A percentile compares a stretch with the other conserved stretches of the same genome.
Conservation (phyloP, 2,888 invertebrate species). For the Congeria kusceri region DNA sequence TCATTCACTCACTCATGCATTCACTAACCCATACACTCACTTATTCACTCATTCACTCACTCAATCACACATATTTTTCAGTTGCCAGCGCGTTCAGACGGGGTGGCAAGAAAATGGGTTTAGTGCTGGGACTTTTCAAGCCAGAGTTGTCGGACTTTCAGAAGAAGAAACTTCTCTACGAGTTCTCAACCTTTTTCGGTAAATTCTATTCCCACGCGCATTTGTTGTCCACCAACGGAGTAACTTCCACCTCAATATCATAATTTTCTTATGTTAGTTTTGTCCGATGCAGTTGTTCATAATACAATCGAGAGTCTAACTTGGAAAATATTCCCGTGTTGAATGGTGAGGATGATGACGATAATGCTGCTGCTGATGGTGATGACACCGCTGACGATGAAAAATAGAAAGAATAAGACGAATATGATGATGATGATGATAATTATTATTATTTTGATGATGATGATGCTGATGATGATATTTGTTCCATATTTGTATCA, state of each 20-base stretch:
- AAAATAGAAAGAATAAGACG: too few species aligned
- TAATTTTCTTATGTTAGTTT: neutral
- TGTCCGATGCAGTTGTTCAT: neutral
- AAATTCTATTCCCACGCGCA: constrained; percentile 34
- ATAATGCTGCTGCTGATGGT: too few species aligned
- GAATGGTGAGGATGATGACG: too few species aligned
- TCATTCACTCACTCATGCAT: neutral
- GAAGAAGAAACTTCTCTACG: constrained; percentile 79
- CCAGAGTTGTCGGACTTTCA: constrained; percentile 78
- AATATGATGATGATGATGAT: too few species aligned
- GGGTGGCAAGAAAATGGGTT: constrained; percentile 47
- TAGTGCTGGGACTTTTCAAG: constrained; percentile 67
- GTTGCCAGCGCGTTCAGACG: constrained; percentile 50
- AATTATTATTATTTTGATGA: too few species aligned
- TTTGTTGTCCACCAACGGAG: too few species aligned
- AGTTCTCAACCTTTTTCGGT: constrained; percentile 82
- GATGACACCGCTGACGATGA: too few species aligned
- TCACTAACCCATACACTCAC: too few species aligned
- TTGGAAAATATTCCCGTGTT: too few species aligned
- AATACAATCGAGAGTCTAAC: too few species aligned
- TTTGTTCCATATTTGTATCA: too few species aligned
- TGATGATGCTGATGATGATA: too few species aligned
- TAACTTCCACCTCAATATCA: neutral
- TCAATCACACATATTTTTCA: constrained; percentile 19
- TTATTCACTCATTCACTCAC: neutral